Evolutionary conservation across 2,113 vertebrate species (phyloP).

Genomic region (Fulica atra): DNA sequence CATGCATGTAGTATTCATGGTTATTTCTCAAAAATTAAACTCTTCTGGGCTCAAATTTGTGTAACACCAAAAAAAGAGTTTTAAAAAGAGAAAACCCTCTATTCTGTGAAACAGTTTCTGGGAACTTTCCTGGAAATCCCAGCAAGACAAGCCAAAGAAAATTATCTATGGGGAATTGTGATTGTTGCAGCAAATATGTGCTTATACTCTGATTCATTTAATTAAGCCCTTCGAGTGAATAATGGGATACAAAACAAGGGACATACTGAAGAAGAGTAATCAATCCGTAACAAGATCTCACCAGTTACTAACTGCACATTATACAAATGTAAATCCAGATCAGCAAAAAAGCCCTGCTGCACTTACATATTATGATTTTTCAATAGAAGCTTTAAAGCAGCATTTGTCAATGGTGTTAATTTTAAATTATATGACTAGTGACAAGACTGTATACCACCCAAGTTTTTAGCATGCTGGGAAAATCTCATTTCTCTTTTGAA

Average conservation of each 20-base stretch:
- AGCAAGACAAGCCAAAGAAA: slow-evolving; percentile 58
- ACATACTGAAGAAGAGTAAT: slow-evolving; percentile 27
- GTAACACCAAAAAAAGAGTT: slow-evolving; percentile 30
- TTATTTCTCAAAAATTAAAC: slow-evolving; percentile 53
- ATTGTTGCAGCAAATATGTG: slow-evolving; percentile 57
- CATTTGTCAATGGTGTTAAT: slow-evolving; percentile 37
- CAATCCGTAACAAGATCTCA: slow-evolving; percentile 5
- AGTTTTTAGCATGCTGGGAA: background rate
- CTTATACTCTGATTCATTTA: slow-evolving; percentile 59
- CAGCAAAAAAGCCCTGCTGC: background rate
- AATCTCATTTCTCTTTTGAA: slow-evolving; percentile 28
- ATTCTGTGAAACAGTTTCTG: slow-evolving; percentile 53
- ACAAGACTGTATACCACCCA: slow-evolving; percentile 34
- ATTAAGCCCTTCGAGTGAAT: slow-evolving; percentile 36
- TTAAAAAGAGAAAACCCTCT: slow-evolving; percentile 56
- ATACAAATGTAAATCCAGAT: slow-evolving; percentile 5
- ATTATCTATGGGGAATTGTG: slow-evolving; percentile 56
- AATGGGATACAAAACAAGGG: slow-evolving; percentile 42
- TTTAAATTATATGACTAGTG: slow-evolving; percentile 26
- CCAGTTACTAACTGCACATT: background rate
- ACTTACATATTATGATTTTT: background rate
- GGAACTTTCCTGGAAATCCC: slow-evolving; percentile 63
- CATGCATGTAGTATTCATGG: slow-evolving; percentile 32
- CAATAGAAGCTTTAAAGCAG: slow-evolving; percentile 15
- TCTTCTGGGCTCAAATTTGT: slow-evolving; percentile 54